Evolutionary conservation across 2,113 vertebrate species (phyloP), one percentile per base, ranked within the genome.

Genomic region (Apodemus speciosus): DNA sequence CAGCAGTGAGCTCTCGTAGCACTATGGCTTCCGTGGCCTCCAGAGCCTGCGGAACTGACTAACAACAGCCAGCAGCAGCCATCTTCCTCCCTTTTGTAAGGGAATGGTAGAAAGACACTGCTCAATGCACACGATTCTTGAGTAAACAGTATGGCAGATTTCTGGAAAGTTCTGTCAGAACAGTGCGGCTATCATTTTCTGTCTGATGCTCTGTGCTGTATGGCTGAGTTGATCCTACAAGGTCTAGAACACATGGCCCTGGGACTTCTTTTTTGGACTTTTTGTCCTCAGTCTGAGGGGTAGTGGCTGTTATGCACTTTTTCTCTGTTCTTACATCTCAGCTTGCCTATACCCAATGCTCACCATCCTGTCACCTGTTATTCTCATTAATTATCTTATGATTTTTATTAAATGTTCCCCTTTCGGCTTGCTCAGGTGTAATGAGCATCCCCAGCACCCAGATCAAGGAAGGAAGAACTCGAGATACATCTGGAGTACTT

Each of bases 341-440:
- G 2, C 49, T 43, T 69, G 49, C 56, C 69, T 87, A 46, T 43
- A 40, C 18, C 7, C 73, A 68, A 30, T 38, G 4, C 56, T 76
- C 40, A 40, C 20, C 38, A 69, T 21, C 53, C 15, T n/a, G 21
- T 18, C 21, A n/a, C 23, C 18, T 77, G 9, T 76, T 80, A 58
- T 3, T 71, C n/a, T n/a, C 90, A 69, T 53, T 76, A 35, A 81
- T 76, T 56, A 35, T 75, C 68, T 89, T 38, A 85, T 56, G 32
- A 66, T 83, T 80, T 90, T 46, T 71, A 21, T 72, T 81, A 68
- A 93, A 91, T 16, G 49, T 72, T 88, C 10, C 40, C 14, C 60
- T 77, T 92, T 72, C 38, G 76, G 85, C 40, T 53, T 51, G 81
- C 71, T 83, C 4, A 87, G 11, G 38, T 75, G 43, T 64, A 96